A percentile compares a stretch with the other conserved stretches of the same genome.
Evolutionary conservation across 2,113 vertebrate species (phyloP).

Genomic region (Caranx melampygus): DNA sequence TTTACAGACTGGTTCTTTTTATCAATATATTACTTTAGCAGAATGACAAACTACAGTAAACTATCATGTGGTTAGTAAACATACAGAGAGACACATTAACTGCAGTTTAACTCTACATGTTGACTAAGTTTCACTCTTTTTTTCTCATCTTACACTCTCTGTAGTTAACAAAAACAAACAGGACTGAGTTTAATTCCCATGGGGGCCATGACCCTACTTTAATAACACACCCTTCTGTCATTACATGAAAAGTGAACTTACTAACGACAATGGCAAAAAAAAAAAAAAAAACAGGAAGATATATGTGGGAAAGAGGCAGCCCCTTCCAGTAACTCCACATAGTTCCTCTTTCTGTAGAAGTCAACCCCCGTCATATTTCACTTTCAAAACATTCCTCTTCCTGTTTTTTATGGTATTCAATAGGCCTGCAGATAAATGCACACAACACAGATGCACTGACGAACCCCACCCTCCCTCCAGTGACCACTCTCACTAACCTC

Average conservation of each 20-base stretch:
- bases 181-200: background rate
- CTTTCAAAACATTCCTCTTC: conserved; percentile 64
- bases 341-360: conserved; percentile 68
- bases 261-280: background rate
- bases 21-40: no score
- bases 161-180: background rate
- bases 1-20: no score
- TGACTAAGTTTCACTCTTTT: no score
- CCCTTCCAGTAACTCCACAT: conserved; percentile 49
- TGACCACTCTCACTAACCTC: conserved; percentile 8
- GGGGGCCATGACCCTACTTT: background rate
- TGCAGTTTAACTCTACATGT: no score
- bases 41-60: no score
- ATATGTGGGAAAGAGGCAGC: conserved; percentile 26
- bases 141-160: background rate
- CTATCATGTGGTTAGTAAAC: no score
- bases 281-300: conserved; percentile 50
- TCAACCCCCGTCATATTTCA: conserved; percentile 20
- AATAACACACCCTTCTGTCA: background rate
- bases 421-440: background rate
- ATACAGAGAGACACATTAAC: no score
- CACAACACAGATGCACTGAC: background rate
- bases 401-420: conserved; percentile 42
- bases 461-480: background rate
- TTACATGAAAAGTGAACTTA: conserved; percentile 48